Conservation (phyloP, 2,113 vertebrate species). For the Stigmatopora argus region DNA sequence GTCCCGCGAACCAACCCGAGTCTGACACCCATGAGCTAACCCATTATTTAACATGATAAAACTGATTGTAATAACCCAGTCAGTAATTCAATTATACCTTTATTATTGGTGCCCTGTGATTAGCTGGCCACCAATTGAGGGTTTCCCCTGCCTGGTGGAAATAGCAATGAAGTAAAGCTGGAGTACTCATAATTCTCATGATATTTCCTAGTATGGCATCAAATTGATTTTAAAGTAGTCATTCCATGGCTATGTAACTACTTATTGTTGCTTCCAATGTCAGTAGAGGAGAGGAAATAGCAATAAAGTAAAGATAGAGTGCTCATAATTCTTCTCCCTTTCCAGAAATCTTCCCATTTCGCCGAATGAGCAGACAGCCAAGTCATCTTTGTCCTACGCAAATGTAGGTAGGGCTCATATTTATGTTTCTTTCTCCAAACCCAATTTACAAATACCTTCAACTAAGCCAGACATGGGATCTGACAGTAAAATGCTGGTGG, state of each 20-base stretch:
- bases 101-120: too few relatives aligned
- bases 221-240: background rate
- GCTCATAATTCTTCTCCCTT: conserved; percentile 49
- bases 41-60: too few relatives aligned
- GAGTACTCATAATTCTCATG: background rate
- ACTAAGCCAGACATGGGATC: conserved; percentile 21
- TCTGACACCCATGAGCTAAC: too few relatives aligned
- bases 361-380: conserved; percentile 36
- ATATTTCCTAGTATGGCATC: background rate
- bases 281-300: conserved; percentile 12
- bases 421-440: conserved; percentile 27
- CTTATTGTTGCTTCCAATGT: conserved; percentile 5
- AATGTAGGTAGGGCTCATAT: conserved; percentile 36
- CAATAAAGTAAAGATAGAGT: conserved; percentile 18
- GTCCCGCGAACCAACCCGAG: too few relatives aligned
- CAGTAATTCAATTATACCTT: too few relatives aligned
- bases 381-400: conserved; percentile 28
- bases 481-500: conserved; percentile 30
- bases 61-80: too few relatives aligned
- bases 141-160: too few relatives aligned
- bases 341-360: conserved; percentile 40
- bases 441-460: conserved; percentile 39
- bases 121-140: too few relatives aligned
- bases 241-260: background rate
- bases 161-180: too few relatives aligned